Base-by-base conservation (phyloP, 53 echinoderm and acorn worm species). In the Zoroaster sp. region DNA sequence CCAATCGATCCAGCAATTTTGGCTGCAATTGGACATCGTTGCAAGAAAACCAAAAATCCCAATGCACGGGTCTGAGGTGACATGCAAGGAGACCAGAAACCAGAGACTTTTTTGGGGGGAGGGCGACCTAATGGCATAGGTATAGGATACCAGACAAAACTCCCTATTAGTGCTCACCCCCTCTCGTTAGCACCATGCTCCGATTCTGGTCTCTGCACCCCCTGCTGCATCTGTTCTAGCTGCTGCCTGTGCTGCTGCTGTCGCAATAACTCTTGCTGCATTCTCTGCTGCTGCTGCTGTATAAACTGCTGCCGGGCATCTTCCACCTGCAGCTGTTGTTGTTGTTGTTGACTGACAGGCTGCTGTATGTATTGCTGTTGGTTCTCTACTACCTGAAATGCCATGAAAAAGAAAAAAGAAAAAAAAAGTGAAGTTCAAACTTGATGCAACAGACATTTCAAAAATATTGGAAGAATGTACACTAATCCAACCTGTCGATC, bases 161-260 rank as follows among this genome's bases (percentile, higher is more conserved):
- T 9, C 7, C 47, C 7, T 7, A 12, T 33, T 36, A 12, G 70
- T 5, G 40, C 68, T 39, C 43, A 83, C 83, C 83, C 83, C 32
- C 83, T 83, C 69, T 83, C 83, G 38, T 83, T 54, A 31, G 14
- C 43, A 25, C 68, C 46, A 9, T 36, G 63, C 43, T 67, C 15
- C 33, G 28, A 11, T 4, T 31, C 36, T 11, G 12, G 35, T 17
- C 34, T 31, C 70, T 70, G 36, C 71, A 31, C 17, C 4, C 8
- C 28, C 38, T 71, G 71, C 31, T 38, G 15, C 38, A 36, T 35
- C 38, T 37, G 68, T 43, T 83, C 46, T 20, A 66, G 44, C 43
- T 81, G 81, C 67, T 69, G 69, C 35, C 40, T 54, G 5, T 82
- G 83, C 44, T 82, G 68, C 63, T 83, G 67, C 44, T 45, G 66